phyloP scores from a whole-genome alignment of 2,888 invertebrate genomes.

The Lomographa bimaculata region DNA sequence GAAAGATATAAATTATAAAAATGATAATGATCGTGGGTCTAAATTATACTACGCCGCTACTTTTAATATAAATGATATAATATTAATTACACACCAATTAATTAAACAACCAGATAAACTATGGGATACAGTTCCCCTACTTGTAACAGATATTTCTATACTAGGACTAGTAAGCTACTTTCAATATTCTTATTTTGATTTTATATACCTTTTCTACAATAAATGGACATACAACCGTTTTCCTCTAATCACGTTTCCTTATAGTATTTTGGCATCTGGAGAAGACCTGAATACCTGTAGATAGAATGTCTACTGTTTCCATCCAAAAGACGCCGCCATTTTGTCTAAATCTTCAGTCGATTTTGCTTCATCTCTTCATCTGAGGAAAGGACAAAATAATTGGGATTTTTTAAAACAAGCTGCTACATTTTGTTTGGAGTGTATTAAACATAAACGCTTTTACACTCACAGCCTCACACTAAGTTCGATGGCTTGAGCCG shows the following conservation, averaged over 20 bases:
- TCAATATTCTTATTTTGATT: conserved; percentile 47
- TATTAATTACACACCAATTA: conserved; percentile 42
- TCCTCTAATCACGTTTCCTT: conserved; percentile 61
- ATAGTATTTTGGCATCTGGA: conserved; percentile 72
- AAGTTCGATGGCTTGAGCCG: too few relatives aligned
- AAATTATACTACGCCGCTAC: conserved; percentile 38
- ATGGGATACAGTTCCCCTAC: conserved; percentile 51
- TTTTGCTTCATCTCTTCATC: conserved; percentile 66
- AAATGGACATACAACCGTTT: conserved; percentile 80
- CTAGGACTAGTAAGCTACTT: conserved; percentile 15
- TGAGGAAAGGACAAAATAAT: conserved; percentile 44
- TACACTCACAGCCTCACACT: too few relatives aligned
- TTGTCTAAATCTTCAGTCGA: conserved; percentile 46
- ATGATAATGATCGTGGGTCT: conserved; percentile 40
- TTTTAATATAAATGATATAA: conserved; percentile 32
- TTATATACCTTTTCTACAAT: conserved; percentile 63
- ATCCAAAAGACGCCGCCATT: conserved; percentile 30
- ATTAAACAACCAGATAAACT: conserved; percentile 47
- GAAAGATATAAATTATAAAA: conserved; percentile 34
- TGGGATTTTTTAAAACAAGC: too few relatives aligned
- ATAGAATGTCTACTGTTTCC: conserved; percentile 27
- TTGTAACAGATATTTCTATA: conserved; percentile 31
- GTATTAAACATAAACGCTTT: too few relatives aligned
- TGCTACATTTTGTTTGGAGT: too few relatives aligned
- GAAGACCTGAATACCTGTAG: conserved; percentile 43